Conservation (phyloP, 2,888 invertebrate genomes). For the Amphipyra tragopoginis region DNA sequence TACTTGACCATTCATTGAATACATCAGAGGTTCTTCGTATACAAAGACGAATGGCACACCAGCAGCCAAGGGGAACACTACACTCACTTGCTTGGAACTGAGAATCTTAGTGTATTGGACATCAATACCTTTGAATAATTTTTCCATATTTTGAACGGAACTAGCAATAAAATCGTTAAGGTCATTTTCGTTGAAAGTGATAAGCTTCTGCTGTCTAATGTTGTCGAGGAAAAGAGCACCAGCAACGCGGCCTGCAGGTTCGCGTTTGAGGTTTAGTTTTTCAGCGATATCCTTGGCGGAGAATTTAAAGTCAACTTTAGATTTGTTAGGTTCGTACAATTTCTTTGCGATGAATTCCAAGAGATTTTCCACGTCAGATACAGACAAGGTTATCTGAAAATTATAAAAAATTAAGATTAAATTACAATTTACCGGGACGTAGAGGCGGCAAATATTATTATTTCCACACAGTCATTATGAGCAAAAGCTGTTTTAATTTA, state of each 20-base stretch:
- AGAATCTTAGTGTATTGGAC: conserved; percentile 90
- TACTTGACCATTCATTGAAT: conserved; percentile 78
- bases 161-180: conserved; percentile 81
- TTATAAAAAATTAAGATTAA: background rate
- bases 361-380: conserved; percentile 77
- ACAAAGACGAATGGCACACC: conserved; percentile 92
- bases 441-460: too few relatives aligned
- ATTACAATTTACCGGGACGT: background rate
- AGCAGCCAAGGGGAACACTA: conserved; percentile 92
- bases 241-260: conserved; percentile 89
- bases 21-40: conserved; percentile 89
- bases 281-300: conserved; percentile 89
- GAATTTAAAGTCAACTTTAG: conserved; percentile 76
- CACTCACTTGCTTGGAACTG: conserved; percentile 88
- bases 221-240: conserved; percentile 85
- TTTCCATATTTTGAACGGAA: conserved; percentile 75
- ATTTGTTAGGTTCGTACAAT: conserved; percentile 44
- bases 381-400: conserved; percentile 74
- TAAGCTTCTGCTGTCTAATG: conserved; percentile 83
- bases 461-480: too few relatives aligned
- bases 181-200: conserved; percentile 88
- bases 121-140: conserved; percentile 83
- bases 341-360: conserved; percentile 21
- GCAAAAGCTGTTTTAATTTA: background rate
- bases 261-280: conserved; percentile 88